A percentile compares a stretch with the other conserved stretches of the same genome.
phyloP scores from a whole-genome alignment of 2,797 vertebrate genomes.

The Sus cebifrons region DNA sequence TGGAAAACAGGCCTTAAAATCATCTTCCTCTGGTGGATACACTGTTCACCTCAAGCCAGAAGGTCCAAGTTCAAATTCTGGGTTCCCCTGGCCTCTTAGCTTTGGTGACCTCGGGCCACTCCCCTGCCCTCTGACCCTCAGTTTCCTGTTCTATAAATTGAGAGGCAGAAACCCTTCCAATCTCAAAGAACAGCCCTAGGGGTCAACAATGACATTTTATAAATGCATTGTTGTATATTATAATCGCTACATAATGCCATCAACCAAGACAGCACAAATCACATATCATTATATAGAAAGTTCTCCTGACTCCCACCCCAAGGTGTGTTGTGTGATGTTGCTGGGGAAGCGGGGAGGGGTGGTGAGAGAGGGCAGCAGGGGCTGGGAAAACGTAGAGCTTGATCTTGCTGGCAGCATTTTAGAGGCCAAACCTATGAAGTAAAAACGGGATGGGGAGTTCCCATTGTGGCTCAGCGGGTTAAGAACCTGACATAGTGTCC shows the following conservation, averaged over 20 bases:
- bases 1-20: not conserved
- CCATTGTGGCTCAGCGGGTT: too few relatives aligned
- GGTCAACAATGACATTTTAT: not conserved
- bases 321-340: not conserved
- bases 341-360: accelerated
- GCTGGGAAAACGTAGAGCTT: not conserved
- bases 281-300: not conserved
- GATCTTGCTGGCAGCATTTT: not conserved
- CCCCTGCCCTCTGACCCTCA: not conserved
- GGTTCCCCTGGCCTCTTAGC: not conserved
- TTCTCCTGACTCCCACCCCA: too few relatives aligned
- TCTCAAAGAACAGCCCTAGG: not conserved
- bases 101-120: not conserved
- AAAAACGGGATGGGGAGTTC: too few relatives aligned
- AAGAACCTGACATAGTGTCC: too few relatives aligned
- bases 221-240: not conserved
- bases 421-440: not conserved
- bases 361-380: not conserved
- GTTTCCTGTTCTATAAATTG: not conserved
- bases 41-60: not conserved
- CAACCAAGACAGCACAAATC: not conserved
- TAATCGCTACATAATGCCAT: not conserved
- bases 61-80: not conserved
- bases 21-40: not conserved
- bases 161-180: not conserved